These are phyloP conservation scores for Spinus pinus DNA, from an alignment of 2,797 vertebrate genomes.

Conservation along the genomic window DNA sequence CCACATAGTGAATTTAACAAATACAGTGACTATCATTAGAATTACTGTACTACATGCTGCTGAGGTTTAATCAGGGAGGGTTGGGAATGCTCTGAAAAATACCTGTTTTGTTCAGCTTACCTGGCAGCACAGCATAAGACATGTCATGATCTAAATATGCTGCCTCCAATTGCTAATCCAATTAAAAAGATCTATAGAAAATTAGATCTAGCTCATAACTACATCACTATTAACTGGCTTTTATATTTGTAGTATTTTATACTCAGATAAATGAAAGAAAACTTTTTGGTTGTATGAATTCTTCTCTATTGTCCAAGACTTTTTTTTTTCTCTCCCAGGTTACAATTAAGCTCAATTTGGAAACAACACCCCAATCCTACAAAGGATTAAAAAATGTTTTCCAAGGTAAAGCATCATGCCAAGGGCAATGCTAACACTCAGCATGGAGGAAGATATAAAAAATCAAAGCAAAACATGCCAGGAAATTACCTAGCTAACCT, in stretches of 20 bases:
- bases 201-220: not conserved
- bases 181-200: not conserved
- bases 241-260: not conserved
- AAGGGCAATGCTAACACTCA: constrained; percentile 56
- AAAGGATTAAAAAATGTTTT: constrained; percentile 10
- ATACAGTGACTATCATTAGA: not conserved
- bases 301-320: not conserved
- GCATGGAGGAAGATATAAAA: constrained; percentile 15
- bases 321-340: not conserved
- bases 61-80: not conserved
- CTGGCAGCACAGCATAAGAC: not conserved
- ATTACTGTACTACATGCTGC: not conserved
- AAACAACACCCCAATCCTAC: constrained; percentile 46
- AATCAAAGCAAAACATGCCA: constrained; percentile 57
- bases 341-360: constrained; percentile 31
- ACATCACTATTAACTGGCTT: not conserved
- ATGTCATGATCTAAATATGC: not conserved
- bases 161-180: not conserved
- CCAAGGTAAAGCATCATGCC: constrained; percentile 29
- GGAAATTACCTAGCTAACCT: constrained; percentile 43
- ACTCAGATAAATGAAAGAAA: not conserved
- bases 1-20: not conserved
- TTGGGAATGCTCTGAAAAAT: not conserved
- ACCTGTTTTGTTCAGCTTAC: not conserved
- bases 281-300: not conserved